These are phyloP conservation scores for Cotesia vestalis DNA, from an alignment of 1,140 invertebrate genomes.

Conservation along the genomic window DNA sequence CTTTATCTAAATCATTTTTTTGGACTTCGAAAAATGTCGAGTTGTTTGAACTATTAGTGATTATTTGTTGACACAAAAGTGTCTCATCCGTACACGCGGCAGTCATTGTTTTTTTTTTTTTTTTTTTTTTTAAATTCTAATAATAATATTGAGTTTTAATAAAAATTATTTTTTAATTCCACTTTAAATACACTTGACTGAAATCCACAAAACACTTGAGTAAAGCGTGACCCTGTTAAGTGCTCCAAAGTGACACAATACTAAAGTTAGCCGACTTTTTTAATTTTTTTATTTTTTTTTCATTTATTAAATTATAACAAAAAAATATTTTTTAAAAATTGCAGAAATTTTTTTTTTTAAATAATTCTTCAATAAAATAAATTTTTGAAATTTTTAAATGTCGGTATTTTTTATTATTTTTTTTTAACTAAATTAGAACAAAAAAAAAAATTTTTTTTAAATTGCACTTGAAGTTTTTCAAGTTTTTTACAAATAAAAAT, in stretches of 20 bases:
- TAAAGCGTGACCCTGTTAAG: conserved; percentile 18
- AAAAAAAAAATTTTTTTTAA: background rate
- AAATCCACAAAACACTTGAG: conserved; percentile 24
- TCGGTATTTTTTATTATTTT: no score
- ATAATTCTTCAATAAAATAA: no score
- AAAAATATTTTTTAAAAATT: background rate
- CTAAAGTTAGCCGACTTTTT: no score
- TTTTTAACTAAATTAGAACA: no score
- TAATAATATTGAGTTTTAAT: background rate
- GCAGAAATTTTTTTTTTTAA: no score
- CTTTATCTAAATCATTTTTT: background rate
- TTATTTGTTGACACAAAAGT: conserved; percentile 37
- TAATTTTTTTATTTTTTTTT: no score
- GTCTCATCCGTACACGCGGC: conserved; percentile 38
- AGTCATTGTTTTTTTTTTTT: conserved; percentile 23
- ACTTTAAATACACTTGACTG: conserved; percentile 13
- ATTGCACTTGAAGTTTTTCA: background rate
- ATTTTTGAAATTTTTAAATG: no score
- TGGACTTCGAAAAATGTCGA: background rate
- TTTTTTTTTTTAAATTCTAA: conserved; percentile 13
- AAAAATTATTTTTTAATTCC: conserved; percentile 7
- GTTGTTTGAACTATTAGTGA: conserved; percentile 21
- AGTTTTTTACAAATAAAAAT: no score
- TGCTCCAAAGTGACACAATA: background rate
- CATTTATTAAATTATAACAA: no score